Conservation (phyloP, 2,888 invertebrate genomes). For the Hypomecis punctinalis region DNA sequence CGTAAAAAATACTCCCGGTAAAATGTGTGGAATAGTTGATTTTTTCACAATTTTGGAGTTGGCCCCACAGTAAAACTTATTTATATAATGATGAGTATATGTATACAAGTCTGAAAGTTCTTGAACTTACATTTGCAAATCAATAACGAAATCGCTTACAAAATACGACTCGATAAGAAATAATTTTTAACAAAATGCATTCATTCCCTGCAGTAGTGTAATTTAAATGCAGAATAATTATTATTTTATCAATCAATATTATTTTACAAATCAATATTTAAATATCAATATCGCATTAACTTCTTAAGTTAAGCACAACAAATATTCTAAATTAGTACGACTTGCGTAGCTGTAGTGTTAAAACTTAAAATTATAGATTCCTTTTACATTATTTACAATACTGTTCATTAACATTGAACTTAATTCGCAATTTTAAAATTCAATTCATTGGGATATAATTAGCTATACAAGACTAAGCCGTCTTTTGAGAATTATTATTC, state of each 20-base stretch:
- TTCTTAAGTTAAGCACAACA: constrained; percentile 19
- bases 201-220: constrained; percentile 13
- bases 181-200: constrained; percentile 8
- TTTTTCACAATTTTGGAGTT: no score
- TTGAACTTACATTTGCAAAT: no score
- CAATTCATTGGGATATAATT: background rate
- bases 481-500: no score
- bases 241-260: background rate
- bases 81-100: no score
- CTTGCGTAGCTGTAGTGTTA: background rate
- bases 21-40: no score
- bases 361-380: constrained; percentile 21
- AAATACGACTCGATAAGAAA: no score
- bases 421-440: background rate
- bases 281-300: constrained; percentile 1
- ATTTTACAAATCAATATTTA: background rate
- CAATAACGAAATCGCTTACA: no score
- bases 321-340: constrained; percentile 8
- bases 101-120: no score
- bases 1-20: no score
- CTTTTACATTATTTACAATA: constrained; percentile 11
- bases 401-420: constrained; percentile 2
- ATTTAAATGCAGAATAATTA: constrained; percentile 7
- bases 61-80: no score
- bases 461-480: no score